These are phyloP conservation scores for Rotaria magnacalcarata DNA, from an alignment of 2,888 invertebrate genomes.

Conservation along the genomic window DNA sequence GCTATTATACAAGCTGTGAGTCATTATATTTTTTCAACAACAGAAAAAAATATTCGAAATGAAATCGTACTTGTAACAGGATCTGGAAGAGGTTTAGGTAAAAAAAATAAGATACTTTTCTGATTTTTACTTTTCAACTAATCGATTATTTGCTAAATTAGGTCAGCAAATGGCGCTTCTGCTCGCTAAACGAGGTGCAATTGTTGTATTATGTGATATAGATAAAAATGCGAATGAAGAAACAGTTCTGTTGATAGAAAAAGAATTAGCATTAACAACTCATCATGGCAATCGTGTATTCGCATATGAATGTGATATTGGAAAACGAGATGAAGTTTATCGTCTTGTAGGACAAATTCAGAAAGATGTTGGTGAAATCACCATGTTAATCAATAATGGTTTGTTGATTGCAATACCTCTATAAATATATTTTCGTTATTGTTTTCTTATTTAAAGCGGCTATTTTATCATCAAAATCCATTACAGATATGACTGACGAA, in stretches of 20 bases:
- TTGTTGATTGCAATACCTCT: neutral
- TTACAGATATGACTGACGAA: slow-evolving; percentile 43
- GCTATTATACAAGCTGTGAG: slow-evolving; percentile 40
- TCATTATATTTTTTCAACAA: slow-evolving; percentile 43
- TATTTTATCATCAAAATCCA: slow-evolving; percentile 27
- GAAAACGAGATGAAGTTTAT: slow-evolving; percentile 43
- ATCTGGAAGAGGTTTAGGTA: slow-evolving; percentile 44
- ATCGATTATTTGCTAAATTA: neutral
- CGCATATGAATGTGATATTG: slow-evolving; percentile 45
- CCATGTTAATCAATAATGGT: slow-evolving; percentile 45
- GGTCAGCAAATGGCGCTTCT: slow-evolving; percentile 40
- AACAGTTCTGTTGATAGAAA: slow-evolving; percentile 37
- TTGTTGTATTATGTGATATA: slow-evolving; percentile 44
- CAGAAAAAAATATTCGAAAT: slow-evolving; percentile 46
- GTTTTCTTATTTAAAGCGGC: neutral
- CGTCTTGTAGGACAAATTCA: slow-evolving; percentile 38
- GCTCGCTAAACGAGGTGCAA: slow-evolving; percentile 43
- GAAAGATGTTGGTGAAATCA: slow-evolving; percentile 43
- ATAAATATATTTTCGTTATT: neutral
- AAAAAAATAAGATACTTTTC: neutral
- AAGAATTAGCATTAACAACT: slow-evolving; percentile 35
- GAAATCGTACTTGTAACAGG: slow-evolving; percentile 46
- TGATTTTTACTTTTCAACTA: no score
- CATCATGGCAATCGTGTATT: slow-evolving; percentile 37
- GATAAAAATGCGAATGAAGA: slow-evolving; percentile 41